Percentiles rank a stretch among this genome's conserved stretches.
Conservation (phyloP, 2,113 vertebrate genomes). For the Capreolus pygargus region DNA sequence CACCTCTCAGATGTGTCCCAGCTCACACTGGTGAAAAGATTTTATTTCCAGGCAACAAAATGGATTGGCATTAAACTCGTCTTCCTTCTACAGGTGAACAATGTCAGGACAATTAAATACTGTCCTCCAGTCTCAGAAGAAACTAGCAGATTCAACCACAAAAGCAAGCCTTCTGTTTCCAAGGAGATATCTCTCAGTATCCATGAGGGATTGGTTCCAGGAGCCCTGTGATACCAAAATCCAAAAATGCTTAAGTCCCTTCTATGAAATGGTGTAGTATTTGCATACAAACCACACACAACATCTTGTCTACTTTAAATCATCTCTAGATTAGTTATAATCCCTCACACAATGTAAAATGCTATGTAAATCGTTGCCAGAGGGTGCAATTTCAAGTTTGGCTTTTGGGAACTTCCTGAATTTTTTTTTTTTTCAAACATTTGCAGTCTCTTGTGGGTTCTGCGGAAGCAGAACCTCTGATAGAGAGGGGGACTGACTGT, state of each 20-base stretch:
- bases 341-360: not conserved
- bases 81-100: not conserved
- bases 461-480: not conserved
- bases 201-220: not conserved
- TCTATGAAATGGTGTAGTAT: not conserved
- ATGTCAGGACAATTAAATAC: not conserved
- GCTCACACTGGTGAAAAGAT: not conserved
- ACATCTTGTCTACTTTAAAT: not conserved
- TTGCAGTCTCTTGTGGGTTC: not conserved
- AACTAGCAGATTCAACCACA: not conserved
- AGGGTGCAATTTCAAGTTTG: not conserved
- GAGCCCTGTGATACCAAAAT: not conserved
- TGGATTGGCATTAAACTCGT: not conserved
- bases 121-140: not conserved
- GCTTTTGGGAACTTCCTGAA: not conserved
- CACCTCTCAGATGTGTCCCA: no score
- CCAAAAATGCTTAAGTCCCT: not conserved
- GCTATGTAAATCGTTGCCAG: not conserved
- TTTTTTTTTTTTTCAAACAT: not conserved
- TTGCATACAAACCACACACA: not conserved
- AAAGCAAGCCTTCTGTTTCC: not conserved
- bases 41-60: not conserved
- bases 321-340: not conserved
- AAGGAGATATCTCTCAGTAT: no score
- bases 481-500: not conserved